phyloP scores from a whole-genome alignment of 2,888 invertebrate species.

The Hanleya hanleyi region DNA sequence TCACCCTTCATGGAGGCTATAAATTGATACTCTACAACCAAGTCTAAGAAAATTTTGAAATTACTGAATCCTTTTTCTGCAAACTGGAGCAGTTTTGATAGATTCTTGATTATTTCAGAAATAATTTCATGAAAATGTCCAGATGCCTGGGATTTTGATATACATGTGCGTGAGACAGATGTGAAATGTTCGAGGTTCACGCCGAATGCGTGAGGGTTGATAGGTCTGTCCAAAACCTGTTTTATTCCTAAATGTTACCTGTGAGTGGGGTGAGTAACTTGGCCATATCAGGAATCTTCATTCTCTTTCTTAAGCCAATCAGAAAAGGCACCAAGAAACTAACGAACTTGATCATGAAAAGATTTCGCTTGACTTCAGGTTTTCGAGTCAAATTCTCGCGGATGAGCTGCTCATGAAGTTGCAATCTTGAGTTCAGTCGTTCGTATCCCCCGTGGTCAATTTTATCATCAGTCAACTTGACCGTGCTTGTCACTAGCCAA shows the following conservation, averaged over 20 bases:
- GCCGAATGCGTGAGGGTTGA: no score
- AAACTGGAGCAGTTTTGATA: no score
- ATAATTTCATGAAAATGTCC: no score
- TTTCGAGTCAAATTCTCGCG: slow-evolving; percentile 64
- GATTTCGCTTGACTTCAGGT: slow-evolving; percentile 56
- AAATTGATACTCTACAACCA: no score
- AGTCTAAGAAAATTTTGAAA: no score
- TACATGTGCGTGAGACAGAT: no score
- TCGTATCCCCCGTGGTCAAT: slow-evolving; percentile 68
- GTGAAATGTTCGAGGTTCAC: no score
- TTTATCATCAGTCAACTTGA: slow-evolving; percentile 62
- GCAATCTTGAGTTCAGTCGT: slow-evolving; percentile 68
- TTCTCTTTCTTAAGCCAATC: slow-evolving; percentile 70
- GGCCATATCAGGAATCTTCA: slow-evolving; percentile 70
- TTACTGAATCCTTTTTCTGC: no score
- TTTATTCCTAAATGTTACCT: slow-evolving; percentile 48
- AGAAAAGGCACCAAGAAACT: slow-evolving; percentile 71
- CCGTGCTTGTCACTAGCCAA: slow-evolving; percentile 65
- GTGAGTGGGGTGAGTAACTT: slow-evolving; percentile 62
- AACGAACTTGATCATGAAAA: slow-evolving; percentile 68
- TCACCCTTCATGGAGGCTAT: no score
- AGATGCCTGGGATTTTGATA: no score
- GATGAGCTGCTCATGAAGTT: slow-evolving; percentile 68
- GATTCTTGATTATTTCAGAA: no score
- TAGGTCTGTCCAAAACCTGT: no score